phyloP scores from a whole-genome alignment of 2,113 vertebrate species.

The Macroglossus sobrinus region DNA sequence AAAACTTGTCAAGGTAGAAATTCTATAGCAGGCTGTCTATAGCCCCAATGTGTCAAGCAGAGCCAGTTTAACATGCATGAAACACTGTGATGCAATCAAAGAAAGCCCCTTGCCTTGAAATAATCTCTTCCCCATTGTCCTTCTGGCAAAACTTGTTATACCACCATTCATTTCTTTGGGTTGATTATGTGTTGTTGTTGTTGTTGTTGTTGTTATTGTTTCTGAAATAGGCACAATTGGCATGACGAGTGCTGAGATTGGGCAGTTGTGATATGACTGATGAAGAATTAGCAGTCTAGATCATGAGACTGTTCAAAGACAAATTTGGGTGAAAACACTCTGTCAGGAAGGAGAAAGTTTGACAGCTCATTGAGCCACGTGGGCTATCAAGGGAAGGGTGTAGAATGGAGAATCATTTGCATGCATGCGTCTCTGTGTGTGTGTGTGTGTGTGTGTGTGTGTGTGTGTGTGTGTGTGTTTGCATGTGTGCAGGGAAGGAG shows the following conservation, averaged over 20 bases:
- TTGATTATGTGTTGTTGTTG: neutral
- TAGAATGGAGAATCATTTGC: neutral
- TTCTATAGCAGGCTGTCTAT: neutral
- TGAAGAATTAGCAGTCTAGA: neutral
- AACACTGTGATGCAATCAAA: neutral
- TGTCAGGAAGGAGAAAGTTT: neutral
- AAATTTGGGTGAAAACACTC: neutral
- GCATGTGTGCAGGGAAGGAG: neutral
- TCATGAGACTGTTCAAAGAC: neutral
- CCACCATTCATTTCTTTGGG: neutral
- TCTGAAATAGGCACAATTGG: neutral
- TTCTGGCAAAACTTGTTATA: neutral
- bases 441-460: neutral
- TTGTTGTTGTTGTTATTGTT: neutral
- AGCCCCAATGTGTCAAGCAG: neutral
- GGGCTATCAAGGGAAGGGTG: neutral
- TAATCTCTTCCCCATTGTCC: neutral
- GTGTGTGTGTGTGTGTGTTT: neutral
- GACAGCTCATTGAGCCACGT: neutral
- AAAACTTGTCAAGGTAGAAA: neutral
- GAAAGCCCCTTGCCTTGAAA: neutral
- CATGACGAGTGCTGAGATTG: neutral
- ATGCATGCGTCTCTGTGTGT: too few relatives aligned
- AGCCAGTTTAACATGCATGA: neutral
- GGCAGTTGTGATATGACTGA: neutral